Evolutionary conservation across 2,888 invertebrate genomes (phyloP), one percentile per base, ranked within the genome.

Genomic region (Abrostola tripartita): DNA sequence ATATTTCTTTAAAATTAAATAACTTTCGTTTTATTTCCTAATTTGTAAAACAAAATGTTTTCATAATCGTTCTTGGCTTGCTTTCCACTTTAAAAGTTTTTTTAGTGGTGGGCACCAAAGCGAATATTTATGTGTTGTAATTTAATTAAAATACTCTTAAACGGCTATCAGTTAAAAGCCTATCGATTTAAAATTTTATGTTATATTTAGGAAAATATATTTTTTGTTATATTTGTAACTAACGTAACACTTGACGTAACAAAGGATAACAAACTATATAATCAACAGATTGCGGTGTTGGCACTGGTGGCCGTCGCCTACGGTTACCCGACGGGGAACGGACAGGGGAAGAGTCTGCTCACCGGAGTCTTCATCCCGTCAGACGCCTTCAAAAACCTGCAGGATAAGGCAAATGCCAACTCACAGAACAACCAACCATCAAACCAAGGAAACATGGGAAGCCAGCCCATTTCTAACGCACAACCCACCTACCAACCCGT

Each of bases 351-450:
- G 36, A 67, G 59, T 14, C 14, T 78, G 36, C 79, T 88, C 1
- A 81, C 86, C 1, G 88, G 87, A 38, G 85, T 88, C 0, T 89
- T 89, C 61, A 85, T 89, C 8, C 82, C 89, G 5, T 79, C 84
- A 5, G 87, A 88, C 5, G 74, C 85, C 4, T 76, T 88, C 38
- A 82, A 83, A 42, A 75, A 80, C 9, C 75, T 88, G 7, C 83
- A 86, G 62, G 81, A 78, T 7, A 68, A 80, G 54, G 78, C 79
- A 10, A 78, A 78, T 35, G 65, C 52, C 0, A 79, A 78, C 64
- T 51, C 14, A 5, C 49, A n/a, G 5, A 51, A 37, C 37, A 63
- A 73, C 24, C 60, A 53, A 44, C 70, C 52, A 24, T 59, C 12
- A 0, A 57, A 51, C n/a, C 61, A 74, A 56, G 51, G 12, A 24